Base-by-base conservation (phyloP, 2,888 invertebrate genomes). In the Nomada flava region DNA sequence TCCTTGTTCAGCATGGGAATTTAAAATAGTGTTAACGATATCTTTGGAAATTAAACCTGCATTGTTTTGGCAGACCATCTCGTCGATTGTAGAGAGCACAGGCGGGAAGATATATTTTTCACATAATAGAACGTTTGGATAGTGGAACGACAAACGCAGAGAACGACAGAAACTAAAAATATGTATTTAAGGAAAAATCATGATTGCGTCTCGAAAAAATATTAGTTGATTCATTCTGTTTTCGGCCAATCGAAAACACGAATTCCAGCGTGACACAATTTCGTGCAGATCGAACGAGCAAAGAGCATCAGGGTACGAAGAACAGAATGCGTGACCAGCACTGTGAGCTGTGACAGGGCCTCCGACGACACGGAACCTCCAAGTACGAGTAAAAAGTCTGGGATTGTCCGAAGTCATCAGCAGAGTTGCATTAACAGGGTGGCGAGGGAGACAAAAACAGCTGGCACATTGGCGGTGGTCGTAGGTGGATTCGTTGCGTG, bases 401-500 rank as follows among this genome's bases (percentile, higher is more conserved):
- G 83, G n/a, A 90, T 89, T 7, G 71, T 89, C 23, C 90, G 91
- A 1, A 87, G 89, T 36, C 92, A 91, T 77, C 92, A 92, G 68
- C 92, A 92, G 70, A 92, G 92, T 76, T 91, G 92, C 79, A 92
- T 92, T 76, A 93, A 92, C 88, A 89, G 91, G 82, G 91, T 95
- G 76, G 95, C 97, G 70, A 95, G 97, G 68, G 98, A 98, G 92
- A 97, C 97, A 4, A 98, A 98, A 94, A 98, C 98, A 0, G 98
- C 98, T 3, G 97, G 98, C 91, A 98, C 98, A 0, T 93, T 98
- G 68, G 97, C 97, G 83, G 96, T 98, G 7, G 98, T 98, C 0
- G 97, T 98, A 0, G 98, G 98, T 0, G 98, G 98, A 2, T 98
- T 98, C 88, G 96, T 98, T 3, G 96, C 97, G 9, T 98, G 98